Conservation (phyloP, 92 coral and sea anemone species). For the Isaurus tuberculatus region DNA sequence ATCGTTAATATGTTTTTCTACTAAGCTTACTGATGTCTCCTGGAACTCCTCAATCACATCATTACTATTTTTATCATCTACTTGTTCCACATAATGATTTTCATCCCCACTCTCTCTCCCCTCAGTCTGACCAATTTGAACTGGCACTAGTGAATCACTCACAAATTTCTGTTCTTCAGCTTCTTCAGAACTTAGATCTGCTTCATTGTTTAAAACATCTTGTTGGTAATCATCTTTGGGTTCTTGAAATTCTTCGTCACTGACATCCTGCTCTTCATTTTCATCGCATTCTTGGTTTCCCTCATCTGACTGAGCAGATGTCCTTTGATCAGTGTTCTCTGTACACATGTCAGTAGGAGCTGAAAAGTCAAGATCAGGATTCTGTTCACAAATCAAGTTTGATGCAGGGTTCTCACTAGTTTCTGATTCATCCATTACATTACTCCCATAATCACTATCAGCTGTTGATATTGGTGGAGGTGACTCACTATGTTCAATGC, state of each 20-base stretch:
- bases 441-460: slow-evolving; percentile 41
- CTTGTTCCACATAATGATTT: background rate
- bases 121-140: background rate
- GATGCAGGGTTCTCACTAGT: background rate
- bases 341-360: background rate
- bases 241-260: slow-evolving; percentile 31
- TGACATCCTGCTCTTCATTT: background rate
- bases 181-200: slow-evolving; percentile 12
- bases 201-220: background rate
- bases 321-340: slow-evolving; percentile 11
- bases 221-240: slow-evolving; percentile 25
- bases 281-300: background rate
- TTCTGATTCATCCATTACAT: slow-evolving; percentile 28
- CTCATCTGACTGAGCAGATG: slow-evolving; percentile 8
- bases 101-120: slow-evolving; percentile 25
- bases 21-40: slow-evolving; percentile 4
- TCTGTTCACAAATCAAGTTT: background rate
- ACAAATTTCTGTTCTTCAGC: background rate
- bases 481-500: background rate
- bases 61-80: slow-evolving; percentile 14
- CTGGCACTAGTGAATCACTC: background rate
- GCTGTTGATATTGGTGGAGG: slow-evolving; percentile 22
- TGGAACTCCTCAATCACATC: slow-evolving; percentile 8
- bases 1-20: slow-evolving; percentile 36
- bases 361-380: background rate